Evolutionary conservation across 2,888 invertebrate species (phyloP), one percentile per base, ranked within the genome.

Genomic region (Plagodis pulveraria): DNA sequence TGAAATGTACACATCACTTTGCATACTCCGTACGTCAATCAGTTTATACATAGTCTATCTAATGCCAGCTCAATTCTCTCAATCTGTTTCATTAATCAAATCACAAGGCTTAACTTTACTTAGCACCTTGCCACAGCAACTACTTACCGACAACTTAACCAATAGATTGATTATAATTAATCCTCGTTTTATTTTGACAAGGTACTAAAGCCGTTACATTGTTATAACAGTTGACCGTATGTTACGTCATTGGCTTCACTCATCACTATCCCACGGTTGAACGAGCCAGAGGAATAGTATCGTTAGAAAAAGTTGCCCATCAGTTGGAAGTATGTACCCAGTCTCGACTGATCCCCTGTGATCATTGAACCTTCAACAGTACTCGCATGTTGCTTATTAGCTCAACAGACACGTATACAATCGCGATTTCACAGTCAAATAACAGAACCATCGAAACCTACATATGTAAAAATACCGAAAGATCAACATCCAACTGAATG

Each of bases 11-110:
- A 56, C 77, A 71, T 81, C 78, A 73, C 70, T 77, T 73, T 67
- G 71, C 73, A 78, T 76, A 71, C 61, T 69, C 70, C 71, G 76
- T 73, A 72, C 77, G 76, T 81, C 81, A 76, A 72, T 74, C 77
- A 73, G 67, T 76, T 78, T 75, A 79, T 78, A 77, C 76, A 78
- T 74, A 74, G 71, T 73, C 77, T 78, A 81, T 85, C 80, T 78
- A 72, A 71, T 77, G 78, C 83, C 79, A 78, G 78, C 80, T 80
- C 77, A 81, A 81, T 85, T 84, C 83, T 79, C 73, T 77, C 82
- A 86, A 89, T 88, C 88, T 78, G 75, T 82, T 86, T 81, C 83
- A 88, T 88, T 87, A 85, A 88, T 90, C 89, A 84, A 81, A 81
- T 80, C 76, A 76, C 70, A 71, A 72, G 72, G 73, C 71, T 51